Evolutionary conservation across 1,140 invertebrate genomes (phyloP), one percentile per base, ranked within the genome.

Genomic region (Drosophila sulfurigaster): DNA sequence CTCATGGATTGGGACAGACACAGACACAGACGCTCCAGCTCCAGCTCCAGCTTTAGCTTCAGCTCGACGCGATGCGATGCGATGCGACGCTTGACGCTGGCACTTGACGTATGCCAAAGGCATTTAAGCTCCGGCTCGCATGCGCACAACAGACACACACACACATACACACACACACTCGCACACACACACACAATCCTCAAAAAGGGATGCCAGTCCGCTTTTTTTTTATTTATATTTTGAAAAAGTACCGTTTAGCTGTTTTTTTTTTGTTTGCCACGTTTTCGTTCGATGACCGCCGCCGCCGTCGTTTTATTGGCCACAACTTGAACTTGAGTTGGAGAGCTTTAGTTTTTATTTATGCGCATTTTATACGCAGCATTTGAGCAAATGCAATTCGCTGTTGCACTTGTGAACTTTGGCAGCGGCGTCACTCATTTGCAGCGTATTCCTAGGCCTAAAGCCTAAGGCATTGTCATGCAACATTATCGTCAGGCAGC

Each of bases 31-130:
- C 10, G 11, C 35, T 20, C 15, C 54, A 38, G 32, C 54, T 28
- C 35, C 35, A 38, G 35, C 35, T 35, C 7, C 32, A 38, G 11
- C 35, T 20, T 4, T 13, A 38, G 32, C 30, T 13, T 5, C 41
- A 13, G 5, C n/a, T 3, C 41, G 41, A 43, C 3, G 41, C 41
- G 57, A 43, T 16, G 57, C 57, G 51, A 56, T 38, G 57, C 49
- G 20, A 28, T 48, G 51, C 30, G 13, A 28, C 20, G 49, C 68
- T 59, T 45, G 74, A 52, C 63, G 64, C 66, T 77, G 74, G 74
- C 78, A 82, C 79, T 82, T 81, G 79, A 81, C 79, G 79, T 81
- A 82, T 82, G 79, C 79, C 79, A 82, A 78, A 81, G 79, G 79
- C 79, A 82, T 82, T 82, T 82, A 81, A 81, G 79, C 74, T 81